Evolutionary conservation across 2,113 vertebrate species (phyloP), one percentile per base, ranked within the genome.

Genomic region (Petroica traversi): DNA sequence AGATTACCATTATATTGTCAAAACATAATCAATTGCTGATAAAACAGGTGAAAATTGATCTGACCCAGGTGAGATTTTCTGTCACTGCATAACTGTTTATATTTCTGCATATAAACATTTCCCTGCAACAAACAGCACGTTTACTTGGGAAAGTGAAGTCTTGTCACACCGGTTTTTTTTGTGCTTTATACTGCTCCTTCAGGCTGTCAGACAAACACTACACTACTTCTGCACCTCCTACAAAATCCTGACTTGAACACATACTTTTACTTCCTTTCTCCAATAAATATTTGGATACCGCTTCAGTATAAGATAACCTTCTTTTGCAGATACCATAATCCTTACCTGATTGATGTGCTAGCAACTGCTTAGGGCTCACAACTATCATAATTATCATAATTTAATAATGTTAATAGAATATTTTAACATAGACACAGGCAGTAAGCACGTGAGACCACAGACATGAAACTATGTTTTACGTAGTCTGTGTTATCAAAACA

Each of bases 391-490:
- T 4, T 5, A 67, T 19, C n/a, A 25, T 38, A 1, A 55, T 38
- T n/a, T 57, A 18, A n/a, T 90, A 73, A 41, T 1, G 12, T 38
- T 73, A 62, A 43, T 17, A 66, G 29, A 76, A 19, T 14, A 36
- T 48, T 80, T 64, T 45, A 77, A 49, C 25, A 19, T 1, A 40
- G 34, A 11, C 36, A 24, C 1, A 5, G 34, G 17, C n/a, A 69
- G 14, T 34, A 54, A 58, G 45, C 22, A 54, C 0, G 0, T 9
- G 62, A 69, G 45, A 61, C 41, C 41, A 64, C 5, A 6, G n/a
- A 19, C 7, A 6, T 5, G 18, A 15, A 85, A 66, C 26, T 18
- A 11, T 7, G 25, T 8, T 52, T 14, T 4, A 25, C 5, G 38
- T 15, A 38, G 23, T n/a, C n/a, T 11, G 3, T 36, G 34, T 55